Evolutionary conservation across 2,113 vertebrate genomes (phyloP), one percentile per base, ranked within the genome.

Genomic region (Rhinogobius similis): DNA sequence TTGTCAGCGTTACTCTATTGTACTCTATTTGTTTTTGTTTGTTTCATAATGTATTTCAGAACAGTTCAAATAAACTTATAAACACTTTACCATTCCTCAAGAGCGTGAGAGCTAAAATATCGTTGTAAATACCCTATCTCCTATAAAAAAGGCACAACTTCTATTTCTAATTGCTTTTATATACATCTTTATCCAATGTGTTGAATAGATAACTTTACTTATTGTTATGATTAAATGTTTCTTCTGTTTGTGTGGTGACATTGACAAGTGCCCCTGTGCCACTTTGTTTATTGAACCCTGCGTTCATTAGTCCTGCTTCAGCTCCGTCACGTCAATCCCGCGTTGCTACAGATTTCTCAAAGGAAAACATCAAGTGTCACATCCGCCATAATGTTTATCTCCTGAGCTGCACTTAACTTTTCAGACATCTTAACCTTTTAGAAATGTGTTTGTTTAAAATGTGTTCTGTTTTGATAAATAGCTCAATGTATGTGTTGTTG

Each of bases 221-320:
- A 41, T 13, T 41, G 39, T 0, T 48, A n/a, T 48, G 9, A 48
- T 48, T n/a, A 48, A 48, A 27, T 16, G 26, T 16, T 24, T 58
- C 55, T 58, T 18, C 6, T 58, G 55, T 58, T 58, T n/a, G 27
- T 29, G 14, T 32, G 55, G 14, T 59, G 56, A 59, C 56, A 59
- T 59, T 59, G 56, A 59, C 56, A 32, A 20, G 27, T 32, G 58
- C 20, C 18, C 29, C 29, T 36, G 58, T 61, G 58, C 29, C 58
- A 11, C 18, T 20, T 18, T 36, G 27, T 61, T 36, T 36, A 36
- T 61, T 61, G 58, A 61, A 61, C 58, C 58, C 10, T 61, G 18
- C 58, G 18, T 61, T 61, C 27, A 61, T 61, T 61, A 32, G 29
- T 36, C 27, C 29, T 36, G 58, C 58, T n/a, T 32, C 58, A 61